These are phyloP conservation scores for Steinernema scapterisci DNA, from an alignment of 2,888 invertebrate species.

Conservation along the genomic window DNA sequence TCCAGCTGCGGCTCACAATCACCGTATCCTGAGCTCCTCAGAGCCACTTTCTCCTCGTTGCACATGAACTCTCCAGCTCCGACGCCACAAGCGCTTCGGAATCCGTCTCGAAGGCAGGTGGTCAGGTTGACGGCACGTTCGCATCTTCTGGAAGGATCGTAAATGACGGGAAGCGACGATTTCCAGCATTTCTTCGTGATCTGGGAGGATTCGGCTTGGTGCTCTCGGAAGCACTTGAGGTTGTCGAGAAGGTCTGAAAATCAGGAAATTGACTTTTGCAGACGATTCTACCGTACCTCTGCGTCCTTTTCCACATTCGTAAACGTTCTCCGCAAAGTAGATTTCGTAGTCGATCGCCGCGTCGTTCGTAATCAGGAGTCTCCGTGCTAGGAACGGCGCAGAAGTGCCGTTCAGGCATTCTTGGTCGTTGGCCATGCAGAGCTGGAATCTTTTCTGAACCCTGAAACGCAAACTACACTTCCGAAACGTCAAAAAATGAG, in stretches of 20 bases:
- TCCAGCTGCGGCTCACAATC: background rate
- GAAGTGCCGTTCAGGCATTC: background rate
- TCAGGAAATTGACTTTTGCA: too few relatives aligned
- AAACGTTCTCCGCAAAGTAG: constrained; percentile 18
- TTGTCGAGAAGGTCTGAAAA: constrained; percentile 18
- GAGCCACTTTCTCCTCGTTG: constrained; percentile 24
- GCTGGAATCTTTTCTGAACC: background rate
- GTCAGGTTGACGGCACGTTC: background rate
- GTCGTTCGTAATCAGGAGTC: background rate
- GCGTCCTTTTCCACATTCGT: background rate
- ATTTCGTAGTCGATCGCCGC: background rate
- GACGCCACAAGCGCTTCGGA: background rate
- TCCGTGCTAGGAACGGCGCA: background rate
- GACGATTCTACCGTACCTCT: too few relatives aligned
- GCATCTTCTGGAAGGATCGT: background rate
- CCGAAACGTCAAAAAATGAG: background rate
- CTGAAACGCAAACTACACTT: background rate
- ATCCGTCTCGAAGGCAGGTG: constrained; percentile 6
- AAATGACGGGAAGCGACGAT: background rate
- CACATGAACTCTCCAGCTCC: constrained; percentile 22
- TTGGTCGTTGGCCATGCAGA: background rate
- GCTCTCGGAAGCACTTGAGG: constrained; percentile 8
- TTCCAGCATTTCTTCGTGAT: background rate
- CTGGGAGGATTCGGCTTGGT: background rate
- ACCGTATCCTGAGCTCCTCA: background rate